phyloP scores from a whole-genome alignment of 2,888 invertebrate genomes.

The Drosophila kambysellisi region DNA sequence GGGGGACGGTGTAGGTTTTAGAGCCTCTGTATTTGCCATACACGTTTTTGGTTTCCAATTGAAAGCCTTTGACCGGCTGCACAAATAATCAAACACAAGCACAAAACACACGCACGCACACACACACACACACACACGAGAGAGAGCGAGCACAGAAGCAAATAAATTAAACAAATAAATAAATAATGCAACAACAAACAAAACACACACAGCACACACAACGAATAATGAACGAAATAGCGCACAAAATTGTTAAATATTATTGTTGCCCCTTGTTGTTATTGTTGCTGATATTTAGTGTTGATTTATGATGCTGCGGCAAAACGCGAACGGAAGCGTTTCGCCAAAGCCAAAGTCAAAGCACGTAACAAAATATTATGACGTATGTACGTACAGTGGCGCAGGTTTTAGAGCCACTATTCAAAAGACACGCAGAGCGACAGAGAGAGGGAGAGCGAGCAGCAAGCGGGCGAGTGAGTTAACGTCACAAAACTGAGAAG shows the following conservation, averaged over 20 bases:
- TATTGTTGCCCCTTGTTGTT: slow-evolving; percentile 46
- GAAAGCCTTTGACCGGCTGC: slow-evolving; percentile 57
- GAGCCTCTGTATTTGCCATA: slow-evolving; percentile 23
- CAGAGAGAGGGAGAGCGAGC: background rate
- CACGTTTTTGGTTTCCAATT: slow-evolving; percentile 56
- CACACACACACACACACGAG: slow-evolving; percentile 9
- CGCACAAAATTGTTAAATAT: slow-evolving; percentile 67
- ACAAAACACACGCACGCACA: slow-evolving; percentile 17
- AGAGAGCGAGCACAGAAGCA: slow-evolving; percentile 36
- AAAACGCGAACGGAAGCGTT: slow-evolving; percentile 67
- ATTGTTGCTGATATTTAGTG: slow-evolving; percentile 60
- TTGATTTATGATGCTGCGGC: slow-evolving; percentile 80
- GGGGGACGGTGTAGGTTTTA: background rate
- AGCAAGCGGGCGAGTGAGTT: slow-evolving; percentile 16
- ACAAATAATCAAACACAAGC: slow-evolving; percentile 58
- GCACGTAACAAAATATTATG: slow-evolving; percentile 62
- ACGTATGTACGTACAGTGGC: slow-evolving; percentile 49
- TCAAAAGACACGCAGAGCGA: slow-evolving; percentile 6
- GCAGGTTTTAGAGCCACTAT: slow-evolving; percentile 55
- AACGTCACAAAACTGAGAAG: slow-evolving; percentile 32
- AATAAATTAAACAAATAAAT: slow-evolving; percentile 59
- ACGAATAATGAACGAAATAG: slow-evolving; percentile 26
- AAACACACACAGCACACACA: slow-evolving; percentile 1
- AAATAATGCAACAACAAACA: slow-evolving; percentile 17
- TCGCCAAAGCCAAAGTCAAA: slow-evolving; percentile 14